These are phyloP conservation scores for Paratilapia polleni DNA, from an alignment of 2,113 vertebrate genomes.

Conservation along the genomic window DNA sequence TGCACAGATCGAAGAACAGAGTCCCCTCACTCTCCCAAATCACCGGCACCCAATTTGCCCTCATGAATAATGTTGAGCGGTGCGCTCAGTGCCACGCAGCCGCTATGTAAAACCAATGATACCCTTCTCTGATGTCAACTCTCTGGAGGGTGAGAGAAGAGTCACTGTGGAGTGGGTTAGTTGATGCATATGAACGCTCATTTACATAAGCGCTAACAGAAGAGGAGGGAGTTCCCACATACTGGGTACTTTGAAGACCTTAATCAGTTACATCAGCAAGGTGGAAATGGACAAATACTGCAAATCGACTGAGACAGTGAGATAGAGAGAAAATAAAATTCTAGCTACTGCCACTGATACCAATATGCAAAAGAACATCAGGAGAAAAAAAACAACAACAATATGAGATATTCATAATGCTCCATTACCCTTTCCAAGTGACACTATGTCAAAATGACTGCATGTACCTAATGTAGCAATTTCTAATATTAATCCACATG, in stretches of 20 bases:
- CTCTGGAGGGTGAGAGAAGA: constrained; percentile 67
- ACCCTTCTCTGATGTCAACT: constrained; percentile 75
- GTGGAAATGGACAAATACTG: constrained; percentile 50
- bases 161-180: constrained; percentile 67
- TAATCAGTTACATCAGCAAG: constrained; percentile 70
- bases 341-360: constrained; percentile 16
- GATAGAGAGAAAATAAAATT: constrained; percentile 1
- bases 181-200: constrained; percentile 77
- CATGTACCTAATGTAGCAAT: constrained; percentile 9
- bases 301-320: constrained; percentile 32
- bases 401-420: constrained; percentile 32
- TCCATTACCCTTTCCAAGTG: constrained; percentile 41
- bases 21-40: constrained; percentile 59
- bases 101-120: constrained; percentile 76
- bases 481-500: constrained; percentile 43
- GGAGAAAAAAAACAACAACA: constrained; percentile 22
- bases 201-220: constrained; percentile 67
- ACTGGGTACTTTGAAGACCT: constrained; percentile 53
- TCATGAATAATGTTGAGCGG: constrained; percentile 84
- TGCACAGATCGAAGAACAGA: constrained; percentile 53
- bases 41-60: constrained; percentile 79
- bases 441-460: constrained; percentile 34
- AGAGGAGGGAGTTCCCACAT: constrained; percentile 48
- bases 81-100: constrained; percentile 51
- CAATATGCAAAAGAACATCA: constrained; percentile 22